phyloP scores from a whole-genome alignment of 2,797 vertebrate genomes.

The Rhabdomys pumilio region DNA sequence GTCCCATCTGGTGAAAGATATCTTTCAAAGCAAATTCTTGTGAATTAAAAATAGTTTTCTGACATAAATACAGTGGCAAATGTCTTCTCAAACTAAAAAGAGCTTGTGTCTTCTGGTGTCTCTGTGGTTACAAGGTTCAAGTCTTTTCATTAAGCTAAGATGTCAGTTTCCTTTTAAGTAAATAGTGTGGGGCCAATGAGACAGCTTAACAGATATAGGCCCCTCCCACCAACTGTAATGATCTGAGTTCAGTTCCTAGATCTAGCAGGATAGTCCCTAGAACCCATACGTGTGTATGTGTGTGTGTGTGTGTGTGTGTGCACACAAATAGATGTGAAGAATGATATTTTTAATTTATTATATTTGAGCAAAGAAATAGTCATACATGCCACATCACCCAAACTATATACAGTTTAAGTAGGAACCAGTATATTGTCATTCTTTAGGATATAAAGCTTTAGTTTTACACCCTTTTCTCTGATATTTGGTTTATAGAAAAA shows the following conservation, averaged over 20 bases:
- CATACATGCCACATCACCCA: slow-evolving; percentile 15
- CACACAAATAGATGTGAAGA: not conserved
- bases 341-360: not conserved
- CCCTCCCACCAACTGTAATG: not conserved
- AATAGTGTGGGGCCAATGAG: not conserved
- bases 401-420: slow-evolving; percentile 42
- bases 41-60: slow-evolving; percentile 27
- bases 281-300: not conserved
- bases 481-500: slow-evolving; percentile 52
- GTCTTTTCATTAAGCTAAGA: slow-evolving; percentile 55
- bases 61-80: slow-evolving; percentile 15
- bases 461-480: slow-evolving; percentile 24
- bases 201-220: not conserved
- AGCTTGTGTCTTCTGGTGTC: not conserved
- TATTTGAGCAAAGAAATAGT: slow-evolving; percentile 56
- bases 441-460: not conserved
- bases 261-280: too few species aligned
- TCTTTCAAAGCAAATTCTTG: slow-evolving; percentile 46
- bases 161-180: slow-evolving; percentile 40
- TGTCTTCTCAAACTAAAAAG: slow-evolving; percentile 21
- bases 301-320: too few species aligned
- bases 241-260: not conserved
- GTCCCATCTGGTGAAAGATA: slow-evolving; percentile 9
- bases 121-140: not conserved
- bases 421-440: slow-evolving; percentile 59